Evolutionary conservation across 2,113 vertebrate genomes (phyloP).

Genomic region (Tichodroma muraria): DNA sequence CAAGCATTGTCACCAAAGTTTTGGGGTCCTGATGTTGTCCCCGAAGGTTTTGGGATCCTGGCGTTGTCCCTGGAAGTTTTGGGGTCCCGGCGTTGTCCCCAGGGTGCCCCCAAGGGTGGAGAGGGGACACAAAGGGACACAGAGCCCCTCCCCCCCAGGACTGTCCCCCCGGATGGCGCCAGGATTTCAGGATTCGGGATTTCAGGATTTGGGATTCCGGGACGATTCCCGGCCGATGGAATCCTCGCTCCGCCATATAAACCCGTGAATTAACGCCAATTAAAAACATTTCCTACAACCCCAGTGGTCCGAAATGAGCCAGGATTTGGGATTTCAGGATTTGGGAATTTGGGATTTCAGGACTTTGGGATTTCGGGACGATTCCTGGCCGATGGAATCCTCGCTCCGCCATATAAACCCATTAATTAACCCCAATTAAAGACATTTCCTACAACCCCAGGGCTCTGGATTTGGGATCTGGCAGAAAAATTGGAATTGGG

Average conservation of each 20-base stretch:
- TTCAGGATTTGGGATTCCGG: neutral
- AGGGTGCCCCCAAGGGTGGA: neutral
- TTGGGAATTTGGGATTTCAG: neutral
- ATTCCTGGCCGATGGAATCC: neutral
- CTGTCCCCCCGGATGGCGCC: neutral
- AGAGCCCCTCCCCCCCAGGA: neutral
- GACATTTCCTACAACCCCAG: neutral
- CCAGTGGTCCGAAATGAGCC: neutral
- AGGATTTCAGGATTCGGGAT: neutral
- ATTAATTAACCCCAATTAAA: neutral
- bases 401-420: neutral
- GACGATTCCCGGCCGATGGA: neutral
- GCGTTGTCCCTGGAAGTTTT: neutral
- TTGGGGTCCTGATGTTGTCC: too few species aligned
- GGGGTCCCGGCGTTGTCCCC: neutral
- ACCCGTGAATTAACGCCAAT: neutral
- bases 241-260: neutral
- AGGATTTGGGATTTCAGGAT: neutral
- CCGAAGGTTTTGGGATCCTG: neutral
- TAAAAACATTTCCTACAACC: neutral
- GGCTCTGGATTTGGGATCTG: neutral
- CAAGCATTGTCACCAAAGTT: neutral
- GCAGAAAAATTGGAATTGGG: too few species aligned
- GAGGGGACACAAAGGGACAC: neutral
- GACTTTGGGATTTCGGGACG: neutral